Base-by-base conservation (phyloP, 2,797 vertebrate genomes). In the Hypotaenidia okinawae region DNA sequence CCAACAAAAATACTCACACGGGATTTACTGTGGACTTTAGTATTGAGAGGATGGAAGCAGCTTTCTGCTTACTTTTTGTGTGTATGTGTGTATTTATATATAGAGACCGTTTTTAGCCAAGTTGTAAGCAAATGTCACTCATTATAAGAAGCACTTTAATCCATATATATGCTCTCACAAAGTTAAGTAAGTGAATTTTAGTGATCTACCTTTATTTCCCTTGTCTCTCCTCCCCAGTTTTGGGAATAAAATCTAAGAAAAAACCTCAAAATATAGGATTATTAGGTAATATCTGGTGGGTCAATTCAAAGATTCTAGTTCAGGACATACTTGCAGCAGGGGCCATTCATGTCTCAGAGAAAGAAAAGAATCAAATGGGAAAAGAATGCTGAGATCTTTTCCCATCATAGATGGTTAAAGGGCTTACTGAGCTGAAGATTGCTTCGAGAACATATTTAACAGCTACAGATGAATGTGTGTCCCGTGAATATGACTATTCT, bases 391-490 rank as follows among this genome's bases (percentile, higher is more conserved):
- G 16, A 63, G 27, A 16, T 67, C 12, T 55, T 67, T 68, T 16
- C 19, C 24, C 27, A 32, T 62, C 23, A 3, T 2, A 5, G 14
- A 1, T 22, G 3, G 3, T n/a, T 49, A 17, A 87, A 84, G 24
- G 21, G 28, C 5, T 77, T 58, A 3, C 22, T n/a, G 24, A 73
- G 41, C 4, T 45, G 39, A 58, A 6, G 10, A 59, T 22, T 55
- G 9, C 8, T 39, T 30, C 12, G 52, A 18, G 4, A 9, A 13
- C 13, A 13, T 19, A 32, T 66, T 62, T 28, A 45, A 73, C 49
- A 73, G 32, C 21, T 55, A 28, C 17, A 18, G 2, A 35, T 45
- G 22, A 66, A 39, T 0, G 0, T 9, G 5, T 2, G 49, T 86
- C 25, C 33, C 23, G 19, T 25, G 11, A 54, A 18, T 37, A 14